phyloP scores from a whole-genome alignment of 2,113 vertebrate genomes.

The Corythornis cristatus region DNA sequence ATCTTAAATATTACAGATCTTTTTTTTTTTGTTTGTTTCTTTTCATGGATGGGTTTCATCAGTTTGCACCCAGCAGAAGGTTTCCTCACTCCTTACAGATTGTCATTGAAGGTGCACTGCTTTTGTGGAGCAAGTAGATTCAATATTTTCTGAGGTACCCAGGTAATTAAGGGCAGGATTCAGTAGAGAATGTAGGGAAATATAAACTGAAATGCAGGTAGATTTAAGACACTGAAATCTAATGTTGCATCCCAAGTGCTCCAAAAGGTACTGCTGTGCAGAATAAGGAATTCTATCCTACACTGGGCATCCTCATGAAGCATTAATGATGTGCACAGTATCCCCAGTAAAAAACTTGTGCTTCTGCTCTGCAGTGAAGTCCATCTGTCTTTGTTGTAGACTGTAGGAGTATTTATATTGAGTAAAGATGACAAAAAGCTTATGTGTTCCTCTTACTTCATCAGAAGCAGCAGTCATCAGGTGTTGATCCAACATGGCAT shows the following conservation, averaged over 20 bases:
- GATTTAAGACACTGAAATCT: neutral
- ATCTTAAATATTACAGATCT: neutral
- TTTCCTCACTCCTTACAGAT: neutral
- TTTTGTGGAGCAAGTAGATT: neutral
- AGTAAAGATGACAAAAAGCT: neutral
- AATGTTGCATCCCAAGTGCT: neutral
- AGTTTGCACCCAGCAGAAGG: neutral
- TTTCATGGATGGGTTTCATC: neutral
- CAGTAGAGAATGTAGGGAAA: neutral
- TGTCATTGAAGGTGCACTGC: neutral
- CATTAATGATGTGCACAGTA: neutral
- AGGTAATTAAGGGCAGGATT: neutral
- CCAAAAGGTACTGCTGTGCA: neutral
- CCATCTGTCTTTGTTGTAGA: rapidly evolving
- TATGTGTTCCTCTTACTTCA: neutral
- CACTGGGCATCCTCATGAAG: neutral
- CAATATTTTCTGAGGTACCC: neutral
- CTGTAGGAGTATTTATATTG: neutral
- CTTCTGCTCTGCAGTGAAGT: neutral
- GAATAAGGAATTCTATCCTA: neutral
- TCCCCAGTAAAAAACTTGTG: neutral
- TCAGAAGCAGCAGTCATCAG: neutral
- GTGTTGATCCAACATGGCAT: neutral
- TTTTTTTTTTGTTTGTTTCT: too few relatives aligned
- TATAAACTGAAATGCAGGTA: neutral